A percentile compares a stretch with the other conserved stretches of the same genome.
phyloP scores from a whole-genome alignment of 1,140 invertebrate species.

The Babylonia areolata region DNA sequence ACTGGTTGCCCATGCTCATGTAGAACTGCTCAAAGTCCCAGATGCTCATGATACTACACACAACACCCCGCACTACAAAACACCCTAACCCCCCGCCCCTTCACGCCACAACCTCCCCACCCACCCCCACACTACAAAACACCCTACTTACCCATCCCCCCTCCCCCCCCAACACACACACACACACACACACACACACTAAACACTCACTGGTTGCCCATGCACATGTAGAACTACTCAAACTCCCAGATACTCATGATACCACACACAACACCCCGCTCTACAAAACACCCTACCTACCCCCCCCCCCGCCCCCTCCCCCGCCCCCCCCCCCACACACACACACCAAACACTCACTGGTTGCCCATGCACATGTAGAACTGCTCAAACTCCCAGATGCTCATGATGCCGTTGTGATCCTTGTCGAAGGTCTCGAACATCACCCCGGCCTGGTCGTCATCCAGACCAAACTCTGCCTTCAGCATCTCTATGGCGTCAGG shows the following conservation, averaged over 20 bases:
- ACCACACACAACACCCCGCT: no score
- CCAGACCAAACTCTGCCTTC: slow-evolving; percentile 63
- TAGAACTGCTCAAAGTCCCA: slow-evolving; percentile 73
- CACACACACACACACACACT: not conserved
- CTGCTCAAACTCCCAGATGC: slow-evolving; percentile 72
- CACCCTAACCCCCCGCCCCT: no score
- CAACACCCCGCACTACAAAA: slow-evolving; percentile 48
- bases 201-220: slow-evolving; percentile 58
- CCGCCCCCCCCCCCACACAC: no score
- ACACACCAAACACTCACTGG: slow-evolving; percentile 58
- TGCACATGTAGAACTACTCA: not conserved
- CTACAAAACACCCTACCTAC: no score
- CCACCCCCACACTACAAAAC: no score
- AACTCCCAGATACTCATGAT: no score
- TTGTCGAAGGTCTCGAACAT: slow-evolving; percentile 73
- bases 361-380: slow-evolving; percentile 64
- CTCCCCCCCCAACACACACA: not conserved
- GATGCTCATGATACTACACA: slow-evolving; percentile 65
- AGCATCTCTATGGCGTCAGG: slow-evolving; percentile 63
- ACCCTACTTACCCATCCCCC: no score
- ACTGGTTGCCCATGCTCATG: slow-evolving; percentile 53
- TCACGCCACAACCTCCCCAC: no score
- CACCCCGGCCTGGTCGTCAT: slow-evolving; percentile 57
- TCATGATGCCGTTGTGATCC: slow-evolving; percentile 68
- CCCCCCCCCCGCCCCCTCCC: no score